A percentile compares a stretch with the other conserved stretches of the same genome.
Evolutionary conservation across 2,888 invertebrate species (phyloP).

Genomic region (Plebejus melissa): DNA sequence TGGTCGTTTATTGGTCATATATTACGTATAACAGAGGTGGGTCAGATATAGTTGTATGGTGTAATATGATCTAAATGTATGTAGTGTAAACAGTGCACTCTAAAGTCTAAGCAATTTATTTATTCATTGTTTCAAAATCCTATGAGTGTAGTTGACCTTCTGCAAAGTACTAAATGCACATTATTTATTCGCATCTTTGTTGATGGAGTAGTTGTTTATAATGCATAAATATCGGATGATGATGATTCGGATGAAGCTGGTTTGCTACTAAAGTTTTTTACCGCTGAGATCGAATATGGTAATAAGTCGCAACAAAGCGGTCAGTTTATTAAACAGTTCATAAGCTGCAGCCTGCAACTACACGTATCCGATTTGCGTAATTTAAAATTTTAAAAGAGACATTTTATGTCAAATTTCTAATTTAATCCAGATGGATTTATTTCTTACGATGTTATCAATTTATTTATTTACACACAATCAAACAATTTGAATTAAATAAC

Average conservation of each 20-base stretch:
- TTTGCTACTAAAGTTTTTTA: slow-evolving; percentile 1
- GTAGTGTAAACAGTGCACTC: too few relatives aligned
- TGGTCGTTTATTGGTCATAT: too few relatives aligned
- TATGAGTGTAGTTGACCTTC: background rate
- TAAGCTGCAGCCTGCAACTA: slow-evolving; percentile 4
- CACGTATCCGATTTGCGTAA: background rate
- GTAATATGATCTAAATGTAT: too few relatives aligned
- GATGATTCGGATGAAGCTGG: background rate
- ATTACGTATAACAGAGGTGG: too few relatives aligned
- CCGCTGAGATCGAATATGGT: background rate
- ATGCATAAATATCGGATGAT: background rate
- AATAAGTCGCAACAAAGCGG: background rate
- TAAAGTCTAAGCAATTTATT: too few relatives aligned
- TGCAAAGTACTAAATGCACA: background rate
- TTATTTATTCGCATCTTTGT: slow-evolving; percentile 9
- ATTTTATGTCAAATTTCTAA: background rate
- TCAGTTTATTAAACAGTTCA: background rate
- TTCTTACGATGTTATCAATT: background rate
- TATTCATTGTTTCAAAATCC: background rate
- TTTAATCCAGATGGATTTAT: too few relatives aligned
- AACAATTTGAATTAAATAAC: too few relatives aligned
- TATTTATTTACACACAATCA: background rate
- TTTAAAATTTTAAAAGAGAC: background rate
- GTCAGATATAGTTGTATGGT: too few relatives aligned
- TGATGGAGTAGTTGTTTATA: slow-evolving; percentile 12